phyloP scores from a whole-genome alignment of 2,797 vertebrate genomes.

The Synaphobranchus kaupii region DNA sequence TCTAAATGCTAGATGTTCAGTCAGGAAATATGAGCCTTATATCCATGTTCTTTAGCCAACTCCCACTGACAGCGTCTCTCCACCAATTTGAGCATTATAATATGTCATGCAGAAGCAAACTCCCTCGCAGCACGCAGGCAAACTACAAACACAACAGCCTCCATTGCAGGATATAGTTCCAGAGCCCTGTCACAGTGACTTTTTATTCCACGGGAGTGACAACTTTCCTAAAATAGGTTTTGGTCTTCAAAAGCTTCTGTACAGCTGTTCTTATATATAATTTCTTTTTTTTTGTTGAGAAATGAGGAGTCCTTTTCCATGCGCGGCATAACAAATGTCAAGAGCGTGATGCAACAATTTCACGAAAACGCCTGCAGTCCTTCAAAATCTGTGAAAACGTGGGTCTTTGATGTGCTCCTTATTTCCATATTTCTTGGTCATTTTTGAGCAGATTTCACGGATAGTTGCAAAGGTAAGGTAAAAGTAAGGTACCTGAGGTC shows the following conservation, averaged over 20 bases:
- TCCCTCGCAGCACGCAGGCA: background rate
- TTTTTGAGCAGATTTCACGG: constrained; percentile 53
- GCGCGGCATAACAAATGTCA: background rate
- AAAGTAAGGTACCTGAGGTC: constrained; percentile 45
- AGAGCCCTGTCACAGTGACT: background rate
- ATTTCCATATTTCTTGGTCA: constrained; percentile 55
- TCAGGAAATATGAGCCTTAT: constrained; percentile 52
- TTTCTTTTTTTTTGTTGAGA: background rate
- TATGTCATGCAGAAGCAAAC: constrained; percentile 52
- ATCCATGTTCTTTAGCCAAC: constrained; percentile 54
- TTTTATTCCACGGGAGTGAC: background rate
- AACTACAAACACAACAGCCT: background rate
- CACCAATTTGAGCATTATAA: constrained; percentile 40
- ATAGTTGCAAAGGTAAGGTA: constrained; percentile 62
- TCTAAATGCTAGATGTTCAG: constrained; percentile 65
- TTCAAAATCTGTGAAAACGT: constrained; percentile 59
- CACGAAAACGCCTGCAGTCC: constrained; percentile 37
- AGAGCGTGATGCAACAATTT: background rate
- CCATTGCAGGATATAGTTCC: background rate
- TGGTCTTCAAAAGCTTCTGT: background rate
- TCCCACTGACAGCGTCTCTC: constrained; percentile 23
- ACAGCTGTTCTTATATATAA: background rate
- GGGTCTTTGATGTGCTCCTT: constrained; percentile 64
- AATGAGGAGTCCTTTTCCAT: background rate
- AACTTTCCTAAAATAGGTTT: background rate